Conservation (phyloP, 2,797 vertebrate species). For the Hirundo rustica region DNA sequence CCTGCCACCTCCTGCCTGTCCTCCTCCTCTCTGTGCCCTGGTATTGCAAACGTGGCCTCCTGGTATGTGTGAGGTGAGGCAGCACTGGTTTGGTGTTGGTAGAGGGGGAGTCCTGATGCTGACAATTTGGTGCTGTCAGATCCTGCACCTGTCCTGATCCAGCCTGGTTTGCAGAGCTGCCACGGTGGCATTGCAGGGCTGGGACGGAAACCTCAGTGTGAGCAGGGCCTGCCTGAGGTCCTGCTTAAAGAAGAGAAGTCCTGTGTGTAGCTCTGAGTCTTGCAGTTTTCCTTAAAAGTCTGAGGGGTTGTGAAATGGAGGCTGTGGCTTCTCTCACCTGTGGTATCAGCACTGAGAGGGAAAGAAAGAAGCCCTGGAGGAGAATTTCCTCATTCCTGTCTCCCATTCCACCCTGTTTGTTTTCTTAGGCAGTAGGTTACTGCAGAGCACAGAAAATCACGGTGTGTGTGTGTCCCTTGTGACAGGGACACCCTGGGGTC, state of each 20-base stretch:
- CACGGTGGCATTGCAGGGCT: not conserved
- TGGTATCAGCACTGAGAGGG: not conserved
- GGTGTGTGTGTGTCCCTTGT: not conserved
- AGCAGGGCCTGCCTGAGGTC: not conserved
- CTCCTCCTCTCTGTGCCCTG: not conserved
- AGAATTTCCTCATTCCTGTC: constrained; percentile 23
- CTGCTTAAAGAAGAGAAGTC: not conserved
- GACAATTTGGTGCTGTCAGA: not conserved
- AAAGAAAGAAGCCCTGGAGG: not conserved
- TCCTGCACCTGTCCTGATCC: not conserved
- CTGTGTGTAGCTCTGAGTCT: not conserved
- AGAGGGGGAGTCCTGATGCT: not conserved
- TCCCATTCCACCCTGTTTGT: not conserved
- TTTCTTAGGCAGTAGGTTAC: not conserved
- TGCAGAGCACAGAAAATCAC: not conserved
- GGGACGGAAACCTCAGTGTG: not conserved
- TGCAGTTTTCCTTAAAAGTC: not conserved
- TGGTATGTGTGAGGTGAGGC: not conserved
- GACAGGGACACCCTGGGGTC: not conserved
- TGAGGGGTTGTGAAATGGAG: not conserved
- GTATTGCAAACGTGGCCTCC: not conserved
- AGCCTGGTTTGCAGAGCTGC: not conserved
- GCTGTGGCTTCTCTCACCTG: not conserved
- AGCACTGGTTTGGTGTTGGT: not conserved
- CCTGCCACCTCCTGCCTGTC: not conserved